These are phyloP conservation scores for Chloroclystis v-ata DNA, from an alignment of 2,888 invertebrate species.

Conservation along the genomic window DNA sequence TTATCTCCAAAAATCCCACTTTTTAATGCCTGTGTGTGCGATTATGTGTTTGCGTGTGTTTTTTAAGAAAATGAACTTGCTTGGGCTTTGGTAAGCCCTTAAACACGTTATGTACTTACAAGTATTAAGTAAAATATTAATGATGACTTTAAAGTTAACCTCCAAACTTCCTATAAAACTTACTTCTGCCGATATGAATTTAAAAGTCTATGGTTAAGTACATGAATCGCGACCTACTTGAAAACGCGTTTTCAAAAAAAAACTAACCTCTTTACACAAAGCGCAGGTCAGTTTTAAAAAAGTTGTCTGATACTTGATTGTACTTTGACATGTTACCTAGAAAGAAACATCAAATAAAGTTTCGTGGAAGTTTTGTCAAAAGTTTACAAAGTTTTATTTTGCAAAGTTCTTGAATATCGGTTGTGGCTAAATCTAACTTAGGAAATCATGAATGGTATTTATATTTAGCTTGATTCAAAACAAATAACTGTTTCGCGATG, in stretches of 20 bases:
- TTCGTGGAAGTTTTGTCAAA: constrained; percentile 41
- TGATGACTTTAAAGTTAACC: no score
- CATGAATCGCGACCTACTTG: no score
- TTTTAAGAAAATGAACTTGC: constrained; percentile 18
- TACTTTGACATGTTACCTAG: constrained; percentile 38
- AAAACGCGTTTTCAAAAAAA: neutral
- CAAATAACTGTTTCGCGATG: constrained; percentile 1
- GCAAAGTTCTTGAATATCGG: constrained; percentile 25
- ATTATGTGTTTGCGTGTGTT: constrained; percentile 26
- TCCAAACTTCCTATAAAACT: no score
- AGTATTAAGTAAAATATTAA: no score
- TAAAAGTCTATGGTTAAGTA: no score
- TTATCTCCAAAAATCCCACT: no score
- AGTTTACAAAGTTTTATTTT: constrained; percentile 37
- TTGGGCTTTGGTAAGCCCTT: no score
- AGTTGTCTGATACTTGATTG: neutral
- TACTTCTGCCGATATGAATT: no score
- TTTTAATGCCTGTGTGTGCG: constrained; percentile 11
- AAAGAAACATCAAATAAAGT: constrained; percentile 39
- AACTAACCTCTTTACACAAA: neutral
- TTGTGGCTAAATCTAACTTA: constrained; percentile 20
- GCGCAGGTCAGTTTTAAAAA: constrained; percentile 2
- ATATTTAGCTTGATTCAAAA: constrained; percentile 9
- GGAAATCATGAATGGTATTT: constrained; percentile 40
- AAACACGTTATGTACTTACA: no score